Base-by-base conservation (phyloP, 2,113 vertebrate species). In the Sigmodon hispidus region DNA sequence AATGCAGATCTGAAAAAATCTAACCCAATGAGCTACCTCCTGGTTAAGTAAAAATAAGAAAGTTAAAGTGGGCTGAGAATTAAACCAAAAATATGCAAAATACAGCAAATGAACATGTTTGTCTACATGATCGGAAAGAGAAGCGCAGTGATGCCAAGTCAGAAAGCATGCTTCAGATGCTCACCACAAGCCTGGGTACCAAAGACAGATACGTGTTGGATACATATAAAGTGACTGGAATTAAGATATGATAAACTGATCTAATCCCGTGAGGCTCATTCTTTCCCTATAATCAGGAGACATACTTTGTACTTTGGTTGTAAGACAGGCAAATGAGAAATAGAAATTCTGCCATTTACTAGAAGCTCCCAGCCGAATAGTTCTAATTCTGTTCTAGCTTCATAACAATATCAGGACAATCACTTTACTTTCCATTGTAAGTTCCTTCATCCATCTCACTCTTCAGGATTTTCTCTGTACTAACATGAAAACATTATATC, bases 361-460 rank as follows among this genome's bases (percentile, higher is more conserved):
- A n/a, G 73, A 67, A 61, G 26, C 26, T 87, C 24, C 55, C 24
- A 70, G 29, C 45, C 69, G 75, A 40, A 24, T 70, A 24, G 57
- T 48, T 88, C 11, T 26, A 26, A 17, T 85, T 45, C 73, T 95
- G n/a, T 93, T 55, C 85, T 89, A 70, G 89, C 75, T 72, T 65
- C 31, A 57, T 45, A 21, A 80, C 21, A 86, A 81, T 73, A 87
- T 92, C 48, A 96, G n/a, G 6, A 55, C 36, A 81, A 7, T 48
- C 24, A 11, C 31, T 67, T 95, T 79, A 7, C 45, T 67, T 91
- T 79, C 61, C 24, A 63, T 40, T 50, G 1, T 31, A 85, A 81
- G 34, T 70, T 9, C 3, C 10, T 50, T 34, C 50, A 79, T 34
- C 43, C 50, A 79, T 34, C 43, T 45, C 67, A 69, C 50, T 73